Base-by-base conservation (phyloP, 2,113 vertebrate species). In the Phodopus roborovskii region DNA sequence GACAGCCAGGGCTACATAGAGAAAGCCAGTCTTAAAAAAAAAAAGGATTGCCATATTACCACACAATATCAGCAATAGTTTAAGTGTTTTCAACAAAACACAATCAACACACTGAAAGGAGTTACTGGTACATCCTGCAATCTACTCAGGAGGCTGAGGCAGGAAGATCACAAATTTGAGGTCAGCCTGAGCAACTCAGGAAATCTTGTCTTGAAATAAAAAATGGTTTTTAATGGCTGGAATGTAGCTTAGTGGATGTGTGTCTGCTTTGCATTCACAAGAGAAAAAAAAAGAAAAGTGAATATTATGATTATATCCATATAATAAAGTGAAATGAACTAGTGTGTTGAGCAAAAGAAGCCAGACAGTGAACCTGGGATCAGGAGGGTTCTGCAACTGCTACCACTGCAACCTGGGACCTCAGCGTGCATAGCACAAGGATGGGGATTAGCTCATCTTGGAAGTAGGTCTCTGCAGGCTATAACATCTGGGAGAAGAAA, bases 291-390 rank as follows among this genome's bases (percentile, higher is more conserved):
- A 83, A 91, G 91, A 93, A 9, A 2, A 94, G 73, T 83, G 36
- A 70, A 39, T 92, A 60, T 66, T 88, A 24, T 53, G n/a, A 24
- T 48, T 79, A 24, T 42, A 84, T n/a, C 20, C 24, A 56, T 28
- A 26, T 78, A 56, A 68, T 79, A 90, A 84, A 78, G 89, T 70
- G n/a, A 70, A 86, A 60, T 68, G 45, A 93, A 92, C n/a, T 85
- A 75, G 1, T 39, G 66, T 30, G 7, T 24, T 36, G 28, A 88
- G 58, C 50, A 60, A 77, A 94, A 81, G 68, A 93, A 75, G 20
- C 15, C 30, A 86, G 50, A 42, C n/a, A 42, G n/a, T 83, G 56
- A 82, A 26, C 36, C 53, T 60, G 36, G 20, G 79, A 83, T 26
- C 20, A 58, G 20, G 36, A 39, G 36, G 36, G 20, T 15, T 58